Evolutionary conservation across 1,140 invertebrate species (phyloP).

Genomic region (Lucilia cuprina): DNA sequence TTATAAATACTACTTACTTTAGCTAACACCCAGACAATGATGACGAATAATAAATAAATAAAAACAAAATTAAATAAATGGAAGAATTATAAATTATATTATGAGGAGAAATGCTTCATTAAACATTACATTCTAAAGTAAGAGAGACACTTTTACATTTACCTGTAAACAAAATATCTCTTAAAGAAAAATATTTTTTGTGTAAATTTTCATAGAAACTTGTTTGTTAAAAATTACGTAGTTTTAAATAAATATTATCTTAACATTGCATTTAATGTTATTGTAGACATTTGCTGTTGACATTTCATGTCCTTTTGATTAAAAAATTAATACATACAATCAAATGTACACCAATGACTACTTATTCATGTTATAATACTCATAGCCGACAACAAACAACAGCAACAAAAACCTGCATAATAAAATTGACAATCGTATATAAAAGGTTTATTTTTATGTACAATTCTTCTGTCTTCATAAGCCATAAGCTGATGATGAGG

Average conservation of each 20-base stretch:
- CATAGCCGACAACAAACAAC: background rate
- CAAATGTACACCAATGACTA: slow-evolving; percentile 23
- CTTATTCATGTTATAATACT: slow-evolving; percentile 4
- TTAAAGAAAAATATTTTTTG: too few species aligned
- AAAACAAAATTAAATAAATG: too few species aligned
- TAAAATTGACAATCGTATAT: background rate
- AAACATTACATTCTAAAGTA: too few species aligned
- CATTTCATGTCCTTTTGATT: slow-evolving; percentile 26
- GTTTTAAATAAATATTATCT: too few species aligned
- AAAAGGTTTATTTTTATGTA: background rate
- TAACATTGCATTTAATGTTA: background rate
- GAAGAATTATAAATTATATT: too few species aligned
- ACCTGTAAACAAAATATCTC: too few species aligned
- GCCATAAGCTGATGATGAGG: background rate
- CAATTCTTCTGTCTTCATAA: background rate
- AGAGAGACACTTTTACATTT: too few species aligned
- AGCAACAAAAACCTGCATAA: background rate
- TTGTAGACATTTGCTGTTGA: background rate
- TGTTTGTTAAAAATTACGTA: too few species aligned
- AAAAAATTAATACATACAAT: slow-evolving; percentile 1
- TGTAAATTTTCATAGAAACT: too few species aligned
- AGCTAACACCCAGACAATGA: too few species aligned
- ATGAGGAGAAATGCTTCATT: too few species aligned
- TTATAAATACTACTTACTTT: background rate
- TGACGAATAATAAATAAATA: too few species aligned